phyloP scores from a whole-genome alignment of 2,888 invertebrate species.

The Himalopsyche tibetana region DNA sequence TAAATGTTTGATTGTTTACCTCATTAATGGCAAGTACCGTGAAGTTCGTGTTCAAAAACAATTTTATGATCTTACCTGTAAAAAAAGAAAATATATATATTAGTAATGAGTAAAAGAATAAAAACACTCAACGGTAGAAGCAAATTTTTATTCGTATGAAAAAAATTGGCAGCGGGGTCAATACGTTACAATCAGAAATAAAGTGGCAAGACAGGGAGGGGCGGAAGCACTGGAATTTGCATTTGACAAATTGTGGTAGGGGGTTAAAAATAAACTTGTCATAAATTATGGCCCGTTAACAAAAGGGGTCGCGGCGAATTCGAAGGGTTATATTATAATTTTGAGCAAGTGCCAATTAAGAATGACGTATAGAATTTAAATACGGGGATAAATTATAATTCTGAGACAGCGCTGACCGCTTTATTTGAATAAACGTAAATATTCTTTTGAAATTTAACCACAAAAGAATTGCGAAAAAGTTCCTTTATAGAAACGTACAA shows the following conservation, averaged over 20 bases:
- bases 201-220: conserved; percentile 22
- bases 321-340: conserved; percentile 6
- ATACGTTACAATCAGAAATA: conserved; percentile 11
- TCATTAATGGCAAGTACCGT: background rate
- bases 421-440: background rate
- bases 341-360: conserved; percentile 53
- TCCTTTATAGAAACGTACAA: too few species aligned
- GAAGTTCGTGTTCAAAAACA: background rate
- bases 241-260: conserved; percentile 53
- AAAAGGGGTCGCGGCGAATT: conserved; percentile 37
- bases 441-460: background rate
- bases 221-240: conserved; percentile 46
- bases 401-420: background rate
- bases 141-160: background rate
- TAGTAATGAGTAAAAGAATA: background rate
- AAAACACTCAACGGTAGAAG: background rate
- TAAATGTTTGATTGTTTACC: too few species aligned
- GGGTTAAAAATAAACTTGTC: conserved; percentile 45
- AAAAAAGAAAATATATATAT: background rate
- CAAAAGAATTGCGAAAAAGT: too few species aligned
- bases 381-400: conserved; percentile 2
- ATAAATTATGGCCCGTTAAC: conserved; percentile 49
- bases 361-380: conserved; percentile 28
- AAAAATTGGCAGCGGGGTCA: background rate
- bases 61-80: conserved; percentile 36